Evolutionary conservation across 2,888 invertebrate species (phyloP).

Genomic region (Habrosyne pyritoides): DNA sequence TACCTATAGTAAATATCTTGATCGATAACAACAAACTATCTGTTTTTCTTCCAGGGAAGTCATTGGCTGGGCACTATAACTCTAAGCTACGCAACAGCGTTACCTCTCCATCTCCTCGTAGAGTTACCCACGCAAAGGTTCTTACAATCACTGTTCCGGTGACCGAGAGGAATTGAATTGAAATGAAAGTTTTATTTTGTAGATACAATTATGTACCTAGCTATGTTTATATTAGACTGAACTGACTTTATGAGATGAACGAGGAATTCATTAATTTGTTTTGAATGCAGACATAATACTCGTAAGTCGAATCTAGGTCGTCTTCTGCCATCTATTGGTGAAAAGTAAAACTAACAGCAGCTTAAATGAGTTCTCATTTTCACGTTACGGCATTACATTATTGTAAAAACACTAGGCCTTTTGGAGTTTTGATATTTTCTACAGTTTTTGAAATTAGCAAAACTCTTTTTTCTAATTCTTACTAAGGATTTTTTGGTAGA

Average conservation of each 20-base stretch:
- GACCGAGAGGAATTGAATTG: not conserved
- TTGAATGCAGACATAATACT: not conserved
- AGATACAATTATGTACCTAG: too few relatives aligned
- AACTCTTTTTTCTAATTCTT: too few relatives aligned
- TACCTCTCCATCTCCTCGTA: conserved; percentile 50
- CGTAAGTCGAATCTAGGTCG: not conserved
- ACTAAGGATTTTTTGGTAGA: too few relatives aligned
- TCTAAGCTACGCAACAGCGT: conserved; percentile 43
- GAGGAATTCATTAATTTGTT: too few relatives aligned
- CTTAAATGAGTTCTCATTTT: too few relatives aligned
- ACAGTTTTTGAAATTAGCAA: too few relatives aligned
- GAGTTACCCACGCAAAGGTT: conserved; percentile 51
- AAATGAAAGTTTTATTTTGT: not conserved
- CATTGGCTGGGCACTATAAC: conserved; percentile 46
- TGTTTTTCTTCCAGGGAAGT: conserved; percentile 40
- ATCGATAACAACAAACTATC: not conserved
- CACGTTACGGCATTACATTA: too few relatives aligned
- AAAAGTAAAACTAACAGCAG: not conserved
- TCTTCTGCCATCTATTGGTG: not conserved
- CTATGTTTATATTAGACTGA: too few relatives aligned
- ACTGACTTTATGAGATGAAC: too few relatives aligned
- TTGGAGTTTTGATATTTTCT: too few relatives aligned
- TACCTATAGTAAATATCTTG: too few relatives aligned
- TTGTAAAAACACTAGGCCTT: too few relatives aligned
- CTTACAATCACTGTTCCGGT: conserved; percentile 30